Percentiles rank a stretch among this genome's conserved stretches.
Evolutionary conservation across 2,888 invertebrate species (phyloP).

Genomic region (Dasypolia templi): DNA sequence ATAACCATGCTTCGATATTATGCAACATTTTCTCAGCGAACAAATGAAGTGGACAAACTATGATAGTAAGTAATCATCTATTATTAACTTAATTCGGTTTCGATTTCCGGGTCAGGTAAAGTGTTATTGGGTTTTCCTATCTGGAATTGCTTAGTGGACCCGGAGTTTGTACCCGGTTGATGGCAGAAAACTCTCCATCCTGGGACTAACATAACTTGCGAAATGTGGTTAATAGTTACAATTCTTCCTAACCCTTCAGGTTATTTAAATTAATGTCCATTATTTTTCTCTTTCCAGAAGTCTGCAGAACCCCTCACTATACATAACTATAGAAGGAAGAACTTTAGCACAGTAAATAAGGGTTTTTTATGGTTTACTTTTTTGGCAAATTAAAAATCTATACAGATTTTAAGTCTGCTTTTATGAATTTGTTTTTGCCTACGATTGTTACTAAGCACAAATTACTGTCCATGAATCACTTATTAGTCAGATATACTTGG

Average conservation of each 20-base stretch:
- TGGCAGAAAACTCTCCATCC: neutral
- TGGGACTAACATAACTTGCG: neutral
- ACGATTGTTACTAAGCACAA: too few relatives aligned
- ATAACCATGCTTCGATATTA: neutral
- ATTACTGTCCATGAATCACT: too few relatives aligned
- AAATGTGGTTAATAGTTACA: neutral
- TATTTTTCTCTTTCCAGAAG: slow-evolving; percentile 76
- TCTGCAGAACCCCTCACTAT: slow-evolving; percentile 86
- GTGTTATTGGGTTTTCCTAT: neutral
- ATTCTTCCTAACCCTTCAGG: neutral
- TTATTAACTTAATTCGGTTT: neutral
- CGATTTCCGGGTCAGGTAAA: neutral
- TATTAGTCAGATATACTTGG: too few relatives aligned
- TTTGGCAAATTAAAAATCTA: too few relatives aligned
- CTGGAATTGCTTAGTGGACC: neutral
- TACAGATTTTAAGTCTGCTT: too few relatives aligned
- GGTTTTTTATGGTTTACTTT: too few relatives aligned
- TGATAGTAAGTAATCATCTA: too few relatives aligned
- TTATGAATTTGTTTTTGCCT: too few relatives aligned
- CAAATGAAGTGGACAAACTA: too few relatives aligned
- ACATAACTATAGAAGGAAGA: slow-evolving; percentile 80
- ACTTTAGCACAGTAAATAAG: too few relatives aligned
- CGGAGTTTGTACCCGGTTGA: neutral
- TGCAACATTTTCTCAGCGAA: neutral
- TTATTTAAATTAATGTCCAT: neutral